Percentiles rank a stretch among this genome's conserved stretches.
These are phyloP conservation scores for Myotis davidii DNA, from an alignment of 2,113 vertebrate genomes.

Conservation along the genomic window DNA sequence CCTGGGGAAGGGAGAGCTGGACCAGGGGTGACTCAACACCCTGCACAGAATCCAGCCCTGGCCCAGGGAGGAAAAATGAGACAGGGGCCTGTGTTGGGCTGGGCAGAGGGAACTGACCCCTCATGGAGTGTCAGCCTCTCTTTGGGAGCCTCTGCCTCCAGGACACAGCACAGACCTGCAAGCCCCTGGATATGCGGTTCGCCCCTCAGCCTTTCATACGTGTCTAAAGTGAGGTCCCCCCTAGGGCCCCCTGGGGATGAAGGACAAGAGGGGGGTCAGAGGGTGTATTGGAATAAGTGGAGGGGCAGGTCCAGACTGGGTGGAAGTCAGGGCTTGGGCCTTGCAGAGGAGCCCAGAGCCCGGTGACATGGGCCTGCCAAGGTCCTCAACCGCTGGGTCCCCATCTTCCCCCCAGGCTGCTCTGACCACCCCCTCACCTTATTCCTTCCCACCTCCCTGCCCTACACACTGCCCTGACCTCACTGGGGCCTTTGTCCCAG, in stretches of 20 bases:
- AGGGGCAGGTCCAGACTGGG: neutral
- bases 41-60: neutral
- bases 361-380: neutral
- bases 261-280: neutral
- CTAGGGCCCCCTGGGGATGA: neutral
- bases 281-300: neutral
- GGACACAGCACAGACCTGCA: neutral
- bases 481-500: constrained; percentile 65
- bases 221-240: neutral
- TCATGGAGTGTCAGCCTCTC: neutral
- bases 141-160: neutral
- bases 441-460: neutral
- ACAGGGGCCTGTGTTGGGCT: neutral
- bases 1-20: constrained; percentile 67
- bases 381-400: neutral
- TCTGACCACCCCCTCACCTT: neutral
- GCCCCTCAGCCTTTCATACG: neutral
- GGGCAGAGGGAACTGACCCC: neutral
- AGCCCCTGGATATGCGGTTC: neutral
- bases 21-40: constrained; percentile 66
- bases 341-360: neutral
- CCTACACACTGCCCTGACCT: neutral
- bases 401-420: neutral
- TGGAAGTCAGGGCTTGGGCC: neutral
- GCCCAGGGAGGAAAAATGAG: neutral